These are phyloP conservation scores for Podargus strigoides DNA, from an alignment of 2,797 vertebrate genomes.

Conservation along the genomic window DNA sequence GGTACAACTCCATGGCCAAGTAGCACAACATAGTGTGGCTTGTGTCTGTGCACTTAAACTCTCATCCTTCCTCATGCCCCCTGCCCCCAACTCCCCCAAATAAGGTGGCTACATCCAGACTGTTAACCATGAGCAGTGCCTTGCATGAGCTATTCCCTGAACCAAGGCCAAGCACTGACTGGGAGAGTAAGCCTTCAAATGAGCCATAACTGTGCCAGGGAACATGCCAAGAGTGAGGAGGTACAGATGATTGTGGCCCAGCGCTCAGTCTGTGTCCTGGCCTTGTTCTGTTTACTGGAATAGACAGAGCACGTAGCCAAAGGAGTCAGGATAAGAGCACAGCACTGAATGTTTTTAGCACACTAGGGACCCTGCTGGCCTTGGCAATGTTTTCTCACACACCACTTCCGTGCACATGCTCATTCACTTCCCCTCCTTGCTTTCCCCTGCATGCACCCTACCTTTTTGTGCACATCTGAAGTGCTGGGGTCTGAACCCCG, in stretches of 20 bases:
- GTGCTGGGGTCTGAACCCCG: too few relatives aligned
- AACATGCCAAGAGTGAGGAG: not conserved
- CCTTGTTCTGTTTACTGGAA: constrained; percentile 8
- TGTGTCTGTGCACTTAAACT: not conserved
- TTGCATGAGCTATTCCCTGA: not conserved
- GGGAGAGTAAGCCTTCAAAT: not conserved
- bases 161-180: not conserved
- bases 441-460: not conserved
- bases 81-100: not conserved
- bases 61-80: too few relatives aligned
- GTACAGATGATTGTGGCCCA: not conserved
- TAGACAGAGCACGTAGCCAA: not conserved
- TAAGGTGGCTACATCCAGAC: not conserved
- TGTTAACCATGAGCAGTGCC: not conserved
- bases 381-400: constrained; percentile 25
- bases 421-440: not conserved
- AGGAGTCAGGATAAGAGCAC: constrained; percentile 25
- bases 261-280: not conserved
- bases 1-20: not conserved
- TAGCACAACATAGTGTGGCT: not conserved
- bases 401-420: not conserved
- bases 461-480: not conserved
- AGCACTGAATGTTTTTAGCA: constrained; percentile 1
- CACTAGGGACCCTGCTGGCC: constrained; percentile 14
- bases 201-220: not conserved